Evolutionary conservation across 2,113 vertebrate species (phyloP).

Genomic region (chimpanzee (Pan troglodytes)): NHGRI_mPanTro3-v2.1_pri NC_072398.2:226357501-226358000

Average conservation of each 20-base stretch:
- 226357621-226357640: not conserved
- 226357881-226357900: conserved; percentile 65
- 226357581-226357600: rapidly evolving
- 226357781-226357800: not conserved
- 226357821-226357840: not conserved
- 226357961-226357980: not conserved
- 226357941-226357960: not conserved
- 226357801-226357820: not conserved
- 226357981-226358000: not conserved
- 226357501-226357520: rapidly evolving
- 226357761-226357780: not conserved
- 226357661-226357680: not conserved
- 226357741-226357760: not conserved
- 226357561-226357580: no score
- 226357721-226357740: not conserved
- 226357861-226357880: conserved; percentile 33
- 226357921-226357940: conserved; percentile 25
- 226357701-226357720: not conserved
- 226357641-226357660: not conserved
- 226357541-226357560: not conserved
- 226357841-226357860: conserved; percentile 24
- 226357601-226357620: not conserved
- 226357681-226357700: not conserved
- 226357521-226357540: rapidly evolving
- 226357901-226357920: conserved; percentile 55